phyloP scores from a whole-genome alignment of 2,888 invertebrate species.

The Drosophila testacea region DNA sequence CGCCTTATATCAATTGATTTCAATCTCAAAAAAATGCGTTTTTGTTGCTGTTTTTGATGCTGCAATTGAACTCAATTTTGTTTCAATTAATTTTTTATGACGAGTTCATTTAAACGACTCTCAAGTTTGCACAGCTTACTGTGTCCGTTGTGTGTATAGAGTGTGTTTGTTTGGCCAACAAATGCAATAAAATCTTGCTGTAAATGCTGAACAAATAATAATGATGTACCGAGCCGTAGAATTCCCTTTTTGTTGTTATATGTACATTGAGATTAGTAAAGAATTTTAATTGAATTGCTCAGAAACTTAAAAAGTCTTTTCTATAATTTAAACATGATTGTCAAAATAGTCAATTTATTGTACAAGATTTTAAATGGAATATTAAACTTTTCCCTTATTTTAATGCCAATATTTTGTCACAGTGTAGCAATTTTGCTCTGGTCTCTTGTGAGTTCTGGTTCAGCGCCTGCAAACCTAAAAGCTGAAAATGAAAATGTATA shows the following conservation, averaged over 20 bases:
- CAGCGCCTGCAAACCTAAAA: slow-evolving; percentile 39
- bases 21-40: slow-evolving; percentile 57
- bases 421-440: slow-evolving; percentile 13
- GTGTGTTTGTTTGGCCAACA: slow-evolving; percentile 59
- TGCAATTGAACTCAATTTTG: slow-evolving; percentile 77
- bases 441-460: slow-evolving; percentile 54
- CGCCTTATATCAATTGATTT: slow-evolving; percentile 76
- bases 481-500: slow-evolving; percentile 8
- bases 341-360: background rate
- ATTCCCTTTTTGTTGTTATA: slow-evolving; percentile 8
- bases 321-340: background rate
- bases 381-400: background rate
- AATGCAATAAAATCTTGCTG: slow-evolving; percentile 43
- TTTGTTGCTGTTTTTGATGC: slow-evolving; percentile 11
- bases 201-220: slow-evolving; percentile 53
- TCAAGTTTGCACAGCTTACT: slow-evolving; percentile 23
- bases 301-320: background rate
- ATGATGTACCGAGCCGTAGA: slow-evolving; percentile 54
- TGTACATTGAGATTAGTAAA: background rate
- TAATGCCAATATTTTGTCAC: background rate
- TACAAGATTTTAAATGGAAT: too few relatives aligned
- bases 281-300: background rate
- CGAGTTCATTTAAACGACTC: slow-evolving; percentile 59
- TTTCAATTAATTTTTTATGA: slow-evolving; percentile 69
- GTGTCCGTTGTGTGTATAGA: background rate